These are phyloP conservation scores for Diceros bicornis DNA, from an alignment of 2,797 vertebrate genomes.

Conservation along the genomic window DNA sequence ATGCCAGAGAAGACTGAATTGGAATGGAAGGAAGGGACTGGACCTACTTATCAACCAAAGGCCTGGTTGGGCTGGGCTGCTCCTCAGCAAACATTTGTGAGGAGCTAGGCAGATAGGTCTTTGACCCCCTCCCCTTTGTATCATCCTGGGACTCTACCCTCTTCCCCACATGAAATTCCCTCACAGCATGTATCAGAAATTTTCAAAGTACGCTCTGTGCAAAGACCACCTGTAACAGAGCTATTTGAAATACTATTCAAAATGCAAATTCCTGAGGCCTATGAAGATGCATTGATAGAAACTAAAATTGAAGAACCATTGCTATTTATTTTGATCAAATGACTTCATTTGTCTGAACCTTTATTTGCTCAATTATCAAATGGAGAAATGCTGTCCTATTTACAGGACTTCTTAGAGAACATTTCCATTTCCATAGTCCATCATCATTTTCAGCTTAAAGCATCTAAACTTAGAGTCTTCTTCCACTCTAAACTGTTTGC, in stretches of 20 bases:
- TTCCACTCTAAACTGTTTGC: not conserved
- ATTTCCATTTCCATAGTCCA: not conserved
- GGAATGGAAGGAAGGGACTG: not conserved
- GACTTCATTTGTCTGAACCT: not conserved
- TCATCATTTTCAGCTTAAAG: not conserved
- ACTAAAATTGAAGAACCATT: not conserved
- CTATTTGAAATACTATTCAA: slow-evolving; percentile 1
- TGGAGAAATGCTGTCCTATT: not conserved
- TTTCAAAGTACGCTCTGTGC: not conserved
- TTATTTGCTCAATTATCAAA: slow-evolving; percentile 50
- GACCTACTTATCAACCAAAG: not conserved
- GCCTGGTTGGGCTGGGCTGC: not conserved
- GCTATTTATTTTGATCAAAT: slow-evolving; percentile 39
- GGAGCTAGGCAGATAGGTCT: not conserved
- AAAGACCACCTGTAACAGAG: not conserved
- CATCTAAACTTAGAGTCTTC: not conserved
- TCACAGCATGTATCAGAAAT: not conserved
- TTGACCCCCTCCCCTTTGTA: not conserved
- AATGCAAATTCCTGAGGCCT: not conserved
- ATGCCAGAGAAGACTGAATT: not conserved
- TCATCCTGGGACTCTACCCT: not conserved
- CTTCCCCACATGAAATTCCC: not conserved
- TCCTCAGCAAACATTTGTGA: slow-evolving; percentile 24
- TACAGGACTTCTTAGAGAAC: slow-evolving; percentile 13
- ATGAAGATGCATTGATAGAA: not conserved